Percentiles rank a stretch among this genome's conserved stretches.
These are phyloP conservation scores for Papilio demoleus DNA, from an alignment of 2,888 invertebrate genomes.

Conservation along the genomic window DNA sequence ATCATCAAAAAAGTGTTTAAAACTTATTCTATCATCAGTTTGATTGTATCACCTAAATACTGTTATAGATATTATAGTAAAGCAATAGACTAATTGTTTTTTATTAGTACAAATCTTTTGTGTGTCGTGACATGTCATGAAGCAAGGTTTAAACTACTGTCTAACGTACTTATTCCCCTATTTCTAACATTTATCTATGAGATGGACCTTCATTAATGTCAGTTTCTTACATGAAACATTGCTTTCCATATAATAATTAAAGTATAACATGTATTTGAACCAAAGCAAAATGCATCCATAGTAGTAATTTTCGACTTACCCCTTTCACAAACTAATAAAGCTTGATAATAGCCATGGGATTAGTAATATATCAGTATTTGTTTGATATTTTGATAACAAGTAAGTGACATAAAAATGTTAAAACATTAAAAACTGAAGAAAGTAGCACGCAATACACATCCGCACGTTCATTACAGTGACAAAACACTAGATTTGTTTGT, in stretches of 20 bases:
- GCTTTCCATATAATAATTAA: conserved; percentile 11
- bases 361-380: not conserved
- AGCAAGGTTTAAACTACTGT: not conserved
- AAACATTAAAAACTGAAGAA: conserved; percentile 20
- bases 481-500: conserved; percentile 37
- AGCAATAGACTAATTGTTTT: not conserved
- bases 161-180: not conserved
- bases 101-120: conserved; percentile 6
- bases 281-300: conserved; percentile 21
- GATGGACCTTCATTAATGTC: not conserved
- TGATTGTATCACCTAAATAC: not conserved
- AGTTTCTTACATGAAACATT: conserved; percentile 9
- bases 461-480: conserved; percentile 20
- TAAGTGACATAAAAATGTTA: not conserved
- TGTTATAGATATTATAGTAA: not conserved
- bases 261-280: not conserved
- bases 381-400: conserved; percentile 14
- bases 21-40: not conserved
- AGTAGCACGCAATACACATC: conserved; percentile 30
- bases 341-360: conserved; percentile 21
- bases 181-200: not conserved
- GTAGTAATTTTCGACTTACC: conserved; percentile 36
- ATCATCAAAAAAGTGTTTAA: not conserved
- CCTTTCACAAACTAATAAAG: conserved; percentile 35
- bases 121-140: conserved; percentile 8